Conservation (phyloP, 2,888 invertebrate species). For the Drosophila villosipedis region DNA sequence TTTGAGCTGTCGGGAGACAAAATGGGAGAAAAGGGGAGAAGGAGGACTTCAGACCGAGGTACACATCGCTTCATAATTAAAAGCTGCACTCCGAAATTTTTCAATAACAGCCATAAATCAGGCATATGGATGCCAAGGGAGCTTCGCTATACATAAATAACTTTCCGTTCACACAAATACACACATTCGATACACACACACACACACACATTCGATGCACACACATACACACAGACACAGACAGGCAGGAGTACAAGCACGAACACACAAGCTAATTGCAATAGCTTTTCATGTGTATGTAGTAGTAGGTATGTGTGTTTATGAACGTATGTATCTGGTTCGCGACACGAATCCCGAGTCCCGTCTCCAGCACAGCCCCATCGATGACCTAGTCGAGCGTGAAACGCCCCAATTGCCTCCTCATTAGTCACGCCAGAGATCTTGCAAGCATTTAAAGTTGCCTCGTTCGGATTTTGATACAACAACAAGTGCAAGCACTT, state of each 20-base stretch:
- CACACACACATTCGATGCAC: constrained; percentile 16
- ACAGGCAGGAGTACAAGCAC: constrained; percentile 8
- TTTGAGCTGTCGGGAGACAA: constrained; percentile 17
- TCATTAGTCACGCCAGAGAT: constrained; percentile 67
- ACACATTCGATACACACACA: constrained; percentile 5
- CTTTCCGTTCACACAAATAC: constrained; percentile 42
- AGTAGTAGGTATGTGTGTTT: neutral
- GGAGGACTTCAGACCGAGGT: constrained; percentile 17
- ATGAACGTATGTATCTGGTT: neutral
- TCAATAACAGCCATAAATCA: constrained; percentile 85
- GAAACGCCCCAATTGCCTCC: constrained; percentile 68
- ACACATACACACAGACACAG: constrained; percentile 6
- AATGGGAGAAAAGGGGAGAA: neutral
- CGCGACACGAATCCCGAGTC: neutral
- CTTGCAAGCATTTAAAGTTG: constrained; percentile 46
- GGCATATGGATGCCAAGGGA: constrained; percentile 82
- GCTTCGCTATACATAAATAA: constrained; percentile 79
- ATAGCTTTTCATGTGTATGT: constrained; percentile 14
- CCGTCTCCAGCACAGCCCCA: constrained; percentile 24
- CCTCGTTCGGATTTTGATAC: constrained; percentile 3
- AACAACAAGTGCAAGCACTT: constrained; percentile 16
- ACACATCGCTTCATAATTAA: constrained; percentile 77
- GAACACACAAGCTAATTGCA: constrained; percentile 26
- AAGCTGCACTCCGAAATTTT: constrained; percentile 82
- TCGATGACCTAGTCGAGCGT: constrained; percentile 68